Evolutionary conservation across 2,113 vertebrate genomes (phyloP), one percentile per base, ranked within the genome.

Genomic region (Pomatorhinus ruficollis): DNA sequence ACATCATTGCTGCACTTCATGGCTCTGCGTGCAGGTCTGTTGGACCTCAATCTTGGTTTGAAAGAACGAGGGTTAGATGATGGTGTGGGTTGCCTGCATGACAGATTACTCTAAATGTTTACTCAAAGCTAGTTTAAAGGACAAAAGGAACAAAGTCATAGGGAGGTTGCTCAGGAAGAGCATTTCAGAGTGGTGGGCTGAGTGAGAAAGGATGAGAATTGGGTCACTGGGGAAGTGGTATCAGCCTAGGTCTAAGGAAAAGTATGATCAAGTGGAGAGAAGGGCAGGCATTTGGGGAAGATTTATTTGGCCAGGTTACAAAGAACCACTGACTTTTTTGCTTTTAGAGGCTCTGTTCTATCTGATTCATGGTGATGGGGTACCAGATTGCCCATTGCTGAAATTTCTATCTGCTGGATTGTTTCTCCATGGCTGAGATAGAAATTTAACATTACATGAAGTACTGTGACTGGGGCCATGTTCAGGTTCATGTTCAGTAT

Each of bases 121-220:
- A 22, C 16, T 57, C 39, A 70, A 10, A 66, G 30, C 17, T 53
- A 21, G 11, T 39, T 74, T 49, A 75, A 70, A 39, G 79, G 49
- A 75, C 44, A 52, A 93, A 10, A 85, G 22, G 40, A 90, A 15
- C 5, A 33, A 47, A 68, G 45, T 39, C 10, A 25, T 6, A 16
- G 17, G 30, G 30, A 83, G 5, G 12, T 56, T 83, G 37, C 20
- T 64, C 53, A 40, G 57, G n/a, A 60, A 59, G 31, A 25, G 5
- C 5, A 3, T 47, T 74, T 66, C 16, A 53, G 25, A 37, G 22
- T 6, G 0, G 0, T 39, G 31, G 56, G 5, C 25, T 81, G 42
- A 53, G 37, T 53, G 63, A 60, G 53, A 56, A 56, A 25, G 12
- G 11, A 5, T 63, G 66, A 68, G 11, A 35, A 42, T 11, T 79